Evolutionary conservation across 1,140 invertebrate genomes (phyloP).

Genomic region (Drosophila chauvacae): DNA sequence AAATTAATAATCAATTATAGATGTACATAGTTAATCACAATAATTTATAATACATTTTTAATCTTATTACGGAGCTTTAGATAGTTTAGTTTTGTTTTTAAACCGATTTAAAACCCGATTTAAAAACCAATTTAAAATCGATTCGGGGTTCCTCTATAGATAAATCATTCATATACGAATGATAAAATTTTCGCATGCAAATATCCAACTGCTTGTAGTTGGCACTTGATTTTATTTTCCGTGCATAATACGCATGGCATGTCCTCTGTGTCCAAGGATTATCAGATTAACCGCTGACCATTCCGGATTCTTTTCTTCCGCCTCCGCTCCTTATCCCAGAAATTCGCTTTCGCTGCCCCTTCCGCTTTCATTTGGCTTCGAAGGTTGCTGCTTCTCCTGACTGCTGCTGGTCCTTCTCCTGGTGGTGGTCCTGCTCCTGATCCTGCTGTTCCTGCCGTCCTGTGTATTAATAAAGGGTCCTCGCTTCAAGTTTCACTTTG

Average conservation of each 20-base stretch:
- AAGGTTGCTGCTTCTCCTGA: neutral
- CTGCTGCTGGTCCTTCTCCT: neutral
- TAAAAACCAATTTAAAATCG: no score
- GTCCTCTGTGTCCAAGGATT: constrained; percentile 21
- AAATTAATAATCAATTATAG: neutral
- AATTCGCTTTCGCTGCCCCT: neutral
- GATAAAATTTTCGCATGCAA: neutral
- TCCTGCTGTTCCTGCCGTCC: neutral
- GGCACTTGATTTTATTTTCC: neutral
- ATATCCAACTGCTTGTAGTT: neutral
- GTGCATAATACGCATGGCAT: constrained; percentile 4
- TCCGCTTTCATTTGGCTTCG: constrained; percentile 6
- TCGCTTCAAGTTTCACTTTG: constrained; percentile 23
- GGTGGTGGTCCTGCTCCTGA: neutral
- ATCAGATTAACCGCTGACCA: constrained; percentile 21
- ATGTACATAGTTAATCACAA: neutral
- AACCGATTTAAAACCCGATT: no score
- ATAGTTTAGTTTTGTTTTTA: no score
- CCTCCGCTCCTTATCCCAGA: neutral
- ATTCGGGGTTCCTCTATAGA: no score
- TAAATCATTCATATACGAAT: neutral
- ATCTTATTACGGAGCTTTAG: no score
- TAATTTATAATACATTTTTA: no score
- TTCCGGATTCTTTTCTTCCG: constrained; percentile 17
- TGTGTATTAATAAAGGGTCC: constrained; percentile 12